Evolutionary conservation across 1,140 invertebrate genomes (phyloP).

Genomic region (Papilio dardanus): DNA sequence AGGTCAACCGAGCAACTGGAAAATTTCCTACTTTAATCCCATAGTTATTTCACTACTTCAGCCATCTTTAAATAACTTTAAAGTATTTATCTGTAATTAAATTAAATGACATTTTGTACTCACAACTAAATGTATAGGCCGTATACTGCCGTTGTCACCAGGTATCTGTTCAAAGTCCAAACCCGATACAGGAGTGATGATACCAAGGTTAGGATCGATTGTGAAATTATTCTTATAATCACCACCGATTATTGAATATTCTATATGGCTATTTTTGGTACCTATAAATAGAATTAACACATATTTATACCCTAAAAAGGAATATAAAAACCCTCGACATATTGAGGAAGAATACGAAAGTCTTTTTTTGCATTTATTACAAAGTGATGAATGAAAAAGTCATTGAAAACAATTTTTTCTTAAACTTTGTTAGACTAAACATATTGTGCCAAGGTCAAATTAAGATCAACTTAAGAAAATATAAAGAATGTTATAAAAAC

Average conservation of each 20-base stretch:
- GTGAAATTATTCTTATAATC: slow-evolving; percentile 91
- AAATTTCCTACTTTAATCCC: too few relatives aligned
- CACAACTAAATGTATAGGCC: slow-evolving; percentile 88
- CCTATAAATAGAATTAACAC: slow-evolving; percentile 74
- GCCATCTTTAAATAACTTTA: too few relatives aligned
- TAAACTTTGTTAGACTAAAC: too few relatives aligned
- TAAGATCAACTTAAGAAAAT: too few relatives aligned
- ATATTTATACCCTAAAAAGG: not conserved
- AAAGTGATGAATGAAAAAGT: too few relatives aligned
- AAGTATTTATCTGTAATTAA: not conserved
- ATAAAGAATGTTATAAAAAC: too few relatives aligned
- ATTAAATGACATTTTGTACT: slow-evolving; percentile 46
- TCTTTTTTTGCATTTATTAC: too few relatives aligned
- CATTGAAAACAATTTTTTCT: too few relatives aligned
- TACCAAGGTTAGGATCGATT: slow-evolving; percentile 88
- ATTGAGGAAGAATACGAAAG: not conserved
- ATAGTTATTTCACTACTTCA: too few relatives aligned
- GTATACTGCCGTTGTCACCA: slow-evolving; percentile 85
- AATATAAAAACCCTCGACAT: too few relatives aligned
- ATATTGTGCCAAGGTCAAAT: too few relatives aligned
- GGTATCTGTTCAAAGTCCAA: slow-evolving; percentile 92
- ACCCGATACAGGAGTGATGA: slow-evolving; percentile 86
- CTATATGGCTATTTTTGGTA: slow-evolving; percentile 92
- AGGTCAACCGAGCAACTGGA: too few relatives aligned
- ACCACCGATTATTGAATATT: slow-evolving; percentile 91